phyloP scores from a whole-genome alignment of 2,888 invertebrate species.

The Macaria notata region DNA sequence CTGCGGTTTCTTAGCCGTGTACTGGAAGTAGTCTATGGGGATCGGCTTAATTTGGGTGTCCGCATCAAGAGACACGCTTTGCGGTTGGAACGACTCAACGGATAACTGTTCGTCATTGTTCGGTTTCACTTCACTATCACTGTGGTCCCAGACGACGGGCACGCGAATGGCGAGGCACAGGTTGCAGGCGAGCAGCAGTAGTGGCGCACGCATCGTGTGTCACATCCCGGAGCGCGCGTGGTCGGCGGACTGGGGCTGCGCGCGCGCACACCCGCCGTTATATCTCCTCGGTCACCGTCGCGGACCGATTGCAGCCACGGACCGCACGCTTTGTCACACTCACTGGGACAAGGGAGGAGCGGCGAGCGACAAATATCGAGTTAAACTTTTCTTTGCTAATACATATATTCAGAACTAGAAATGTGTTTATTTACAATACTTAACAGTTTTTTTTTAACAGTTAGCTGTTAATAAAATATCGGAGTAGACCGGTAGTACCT shows the following conservation, averaged over 20 bases:
- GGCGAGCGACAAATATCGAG: slow-evolving; percentile 24
- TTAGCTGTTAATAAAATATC: too few species aligned
- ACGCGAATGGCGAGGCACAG: slow-evolving; percentile 65
- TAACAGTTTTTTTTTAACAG: too few species aligned
- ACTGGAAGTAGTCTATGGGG: slow-evolving; percentile 65
- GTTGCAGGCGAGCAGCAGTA: slow-evolving; percentile 59
- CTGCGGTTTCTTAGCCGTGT: slow-evolving; percentile 68
- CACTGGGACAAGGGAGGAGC: slow-evolving; percentile 41
- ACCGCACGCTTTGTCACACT: slow-evolving; percentile 62
- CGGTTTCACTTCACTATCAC: slow-evolving; percentile 61
- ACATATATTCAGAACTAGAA: not conserved
- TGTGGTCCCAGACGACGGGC: slow-evolving; percentile 60
- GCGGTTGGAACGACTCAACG: slow-evolving; percentile 40
- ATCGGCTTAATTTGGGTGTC: slow-evolving; percentile 33
- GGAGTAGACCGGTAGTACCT: too few species aligned
- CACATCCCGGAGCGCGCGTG: slow-evolving; percentile 69
- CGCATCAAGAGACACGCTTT: slow-evolving; percentile 11
- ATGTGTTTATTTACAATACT: not conserved
- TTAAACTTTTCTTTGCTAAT: too few species aligned
- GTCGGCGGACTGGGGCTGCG: slow-evolving; percentile 71
- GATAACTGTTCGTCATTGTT: slow-evolving; percentile 39
- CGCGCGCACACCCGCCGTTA: slow-evolving; percentile 55
- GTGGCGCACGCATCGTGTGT: slow-evolving; percentile 60
- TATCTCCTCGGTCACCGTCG: slow-evolving; percentile 77
- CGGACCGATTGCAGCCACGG: slow-evolving; percentile 64